Conservation (phyloP, 2,113 vertebrate genomes). For the Mus musculus region DNA sequence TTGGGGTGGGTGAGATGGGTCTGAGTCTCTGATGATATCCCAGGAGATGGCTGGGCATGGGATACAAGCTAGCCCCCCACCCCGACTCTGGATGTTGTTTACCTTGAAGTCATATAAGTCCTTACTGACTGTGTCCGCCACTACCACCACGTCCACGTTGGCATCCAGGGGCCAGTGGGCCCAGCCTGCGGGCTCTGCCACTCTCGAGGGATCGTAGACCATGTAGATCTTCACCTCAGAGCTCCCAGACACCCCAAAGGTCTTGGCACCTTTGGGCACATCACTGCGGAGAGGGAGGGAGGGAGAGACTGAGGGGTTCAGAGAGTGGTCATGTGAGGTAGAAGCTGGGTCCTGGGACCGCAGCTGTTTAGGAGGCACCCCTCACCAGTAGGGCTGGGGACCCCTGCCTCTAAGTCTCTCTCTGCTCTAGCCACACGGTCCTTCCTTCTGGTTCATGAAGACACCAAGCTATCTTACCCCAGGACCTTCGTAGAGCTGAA, state of each 20-base stretch:
- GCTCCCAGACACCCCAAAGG: slow-evolving; percentile 83
- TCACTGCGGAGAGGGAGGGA: slow-evolving; percentile 75
- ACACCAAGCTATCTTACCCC: not conserved
- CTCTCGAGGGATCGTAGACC: slow-evolving; percentile 55
- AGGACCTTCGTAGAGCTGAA: not conserved
- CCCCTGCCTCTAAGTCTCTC: too few species aligned
- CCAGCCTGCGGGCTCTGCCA: slow-evolving; percentile 56
- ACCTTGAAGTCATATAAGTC: slow-evolving; percentile 86
- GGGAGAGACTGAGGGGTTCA: not conserved
- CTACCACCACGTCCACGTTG: slow-evolving; percentile 74
- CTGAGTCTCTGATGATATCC: not conserved
- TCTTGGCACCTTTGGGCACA: slow-evolving; percentile 72
- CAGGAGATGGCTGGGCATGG: too few species aligned
- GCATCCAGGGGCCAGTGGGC: slow-evolving; percentile 81
- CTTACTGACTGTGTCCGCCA: slow-evolving; percentile 77
- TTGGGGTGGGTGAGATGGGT: not conserved
- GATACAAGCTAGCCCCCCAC: not conserved
- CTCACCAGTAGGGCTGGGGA: not conserved
- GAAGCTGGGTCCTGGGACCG: not conserved
- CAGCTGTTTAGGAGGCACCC: not conserved
- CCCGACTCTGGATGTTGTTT: not conserved
- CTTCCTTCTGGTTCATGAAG: not conserved
- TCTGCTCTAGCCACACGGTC: not conserved
- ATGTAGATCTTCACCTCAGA: slow-evolving; percentile 71
- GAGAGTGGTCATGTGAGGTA: not conserved